phyloP scores from a whole-genome alignment of 1,140 invertebrate species.

The Chrysopa pallens region DNA sequence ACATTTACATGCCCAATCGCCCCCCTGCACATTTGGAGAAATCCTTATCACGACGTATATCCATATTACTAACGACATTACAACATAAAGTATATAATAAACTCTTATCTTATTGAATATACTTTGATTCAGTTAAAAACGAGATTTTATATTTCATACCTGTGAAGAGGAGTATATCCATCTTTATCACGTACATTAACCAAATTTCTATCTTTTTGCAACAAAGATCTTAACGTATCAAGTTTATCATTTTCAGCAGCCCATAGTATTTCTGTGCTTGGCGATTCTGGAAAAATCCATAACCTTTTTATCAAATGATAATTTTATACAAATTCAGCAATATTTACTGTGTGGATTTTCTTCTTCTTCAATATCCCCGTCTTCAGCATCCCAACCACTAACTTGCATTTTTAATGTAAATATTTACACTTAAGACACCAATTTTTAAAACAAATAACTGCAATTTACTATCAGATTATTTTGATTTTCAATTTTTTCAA shows the following conservation, averaged over 20 bases:
- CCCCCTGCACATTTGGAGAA: too few relatives aligned
- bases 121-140: too few relatives aligned
- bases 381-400: constrained; percentile 45
- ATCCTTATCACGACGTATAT: too few relatives aligned
- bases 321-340: background rate
- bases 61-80: too few relatives aligned
- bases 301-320: background rate
- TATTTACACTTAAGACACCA: too few relatives aligned
- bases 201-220: constrained; percentile 38
- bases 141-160: constrained; percentile 3
- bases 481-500: too few relatives aligned
- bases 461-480: too few relatives aligned
- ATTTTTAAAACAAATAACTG: too few relatives aligned
- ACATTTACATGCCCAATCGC: too few relatives aligned
- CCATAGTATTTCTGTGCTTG: constrained; percentile 49
- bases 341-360: constrained; percentile 36
- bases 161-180: constrained; percentile 77
- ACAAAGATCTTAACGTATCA: constrained; percentile 39
- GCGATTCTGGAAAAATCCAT: constrained; percentile 32
- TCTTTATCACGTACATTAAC: constrained; percentile 63
- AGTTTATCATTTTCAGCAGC: constrained; percentile 68
- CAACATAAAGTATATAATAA: too few relatives aligned
- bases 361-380: constrained; percentile 34
- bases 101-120: too few relatives aligned
- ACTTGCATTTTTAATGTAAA: constrained; percentile 14